Base-by-base conservation (phyloP, 30 jellyfish, hydroid and myxozoan species). In the Sanderia malayensis region DNA sequence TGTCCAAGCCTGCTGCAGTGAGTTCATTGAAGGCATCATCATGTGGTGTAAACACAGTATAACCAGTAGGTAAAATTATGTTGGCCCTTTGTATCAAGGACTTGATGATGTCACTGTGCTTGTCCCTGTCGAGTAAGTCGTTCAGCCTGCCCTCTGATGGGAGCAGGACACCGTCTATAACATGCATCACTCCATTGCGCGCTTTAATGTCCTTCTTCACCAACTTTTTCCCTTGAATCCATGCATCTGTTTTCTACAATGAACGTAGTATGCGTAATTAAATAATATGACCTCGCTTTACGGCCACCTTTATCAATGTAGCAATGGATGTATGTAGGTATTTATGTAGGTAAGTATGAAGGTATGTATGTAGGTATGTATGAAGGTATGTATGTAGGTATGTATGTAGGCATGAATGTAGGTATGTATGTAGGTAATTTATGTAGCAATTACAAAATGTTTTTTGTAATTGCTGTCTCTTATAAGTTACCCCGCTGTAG, bases 141-240 rank as follows among this genome's bases (percentile, higher is more conserved):
- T 4, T 41, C 8, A 65, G 59, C 11, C 65, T 25, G 17, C 22
- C n/a, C 1, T 66, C 57, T 34, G 88, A 37, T 27, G 88, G 88
- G 53, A 76, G 55, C 22, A 76, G 63, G 11, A 76, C 73, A 34
- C 55, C 57, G 53, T 76, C 88, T 4, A 76, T 63, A 22, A 76
- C 24, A 44, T 76, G 80, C 44, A 76, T 20, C 17, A 33, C 53
- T 15, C 88, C 88, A 30, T 76, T 76, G 6, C 32, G 19, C 8
- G 73, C 88, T 11, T 20, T 33, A 15, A 27, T 3, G 64, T 76
- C 80, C 47, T 24, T 62, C 44, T 76, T 28, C 27, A 76, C 33
- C 24, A 76, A 25, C 67, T 46, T 61, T 15, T 58, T 76, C 0
- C 88, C 88, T 27, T 76, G 70, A 22, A 76, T 32, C 88, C 88